Conservation (phyloP, 2,888 invertebrate genomes). For the Harmothoe impar region DNA sequence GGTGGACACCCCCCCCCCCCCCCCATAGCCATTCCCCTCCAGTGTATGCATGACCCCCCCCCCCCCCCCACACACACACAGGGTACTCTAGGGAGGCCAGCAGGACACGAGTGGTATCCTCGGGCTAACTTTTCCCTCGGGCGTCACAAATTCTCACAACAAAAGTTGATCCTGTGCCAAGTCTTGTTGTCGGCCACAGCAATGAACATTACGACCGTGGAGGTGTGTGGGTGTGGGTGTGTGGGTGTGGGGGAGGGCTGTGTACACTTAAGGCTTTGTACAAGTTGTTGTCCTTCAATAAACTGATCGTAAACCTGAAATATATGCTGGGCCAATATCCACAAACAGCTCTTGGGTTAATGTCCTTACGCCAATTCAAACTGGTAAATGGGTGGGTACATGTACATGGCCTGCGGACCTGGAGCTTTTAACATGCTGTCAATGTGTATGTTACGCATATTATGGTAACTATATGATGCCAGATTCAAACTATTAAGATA, state of each 20-base stretch:
- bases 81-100: not conserved
- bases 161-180: conserved; percentile 18
- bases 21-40: too few relatives aligned
- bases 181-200: not conserved
- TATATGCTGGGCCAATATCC: not conserved
- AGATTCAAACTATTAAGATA: too few relatives aligned
- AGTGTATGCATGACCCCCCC: too few relatives aligned
- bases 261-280: not conserved
- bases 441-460: too few relatives aligned
- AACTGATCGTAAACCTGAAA: not conserved
- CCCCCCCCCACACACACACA: too few relatives aligned
- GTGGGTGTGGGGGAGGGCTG: too few relatives aligned
- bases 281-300: not conserved
- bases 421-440: too few relatives aligned
- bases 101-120: not conserved
- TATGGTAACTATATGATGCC: too few relatives aligned
- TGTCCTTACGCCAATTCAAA: too few relatives aligned
- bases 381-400: too few relatives aligned
- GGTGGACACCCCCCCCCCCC: too few relatives aligned
- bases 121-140: not conserved
- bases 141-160: not conserved
- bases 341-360: not conserved
- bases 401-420: too few relatives aligned
- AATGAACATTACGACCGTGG: not conserved
- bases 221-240: not conserved